Evolutionary conservation across 2,888 invertebrate species (phyloP), one percentile per base, ranked within the genome.

Genomic region (Steinernema hermaphroditum): DNA sequence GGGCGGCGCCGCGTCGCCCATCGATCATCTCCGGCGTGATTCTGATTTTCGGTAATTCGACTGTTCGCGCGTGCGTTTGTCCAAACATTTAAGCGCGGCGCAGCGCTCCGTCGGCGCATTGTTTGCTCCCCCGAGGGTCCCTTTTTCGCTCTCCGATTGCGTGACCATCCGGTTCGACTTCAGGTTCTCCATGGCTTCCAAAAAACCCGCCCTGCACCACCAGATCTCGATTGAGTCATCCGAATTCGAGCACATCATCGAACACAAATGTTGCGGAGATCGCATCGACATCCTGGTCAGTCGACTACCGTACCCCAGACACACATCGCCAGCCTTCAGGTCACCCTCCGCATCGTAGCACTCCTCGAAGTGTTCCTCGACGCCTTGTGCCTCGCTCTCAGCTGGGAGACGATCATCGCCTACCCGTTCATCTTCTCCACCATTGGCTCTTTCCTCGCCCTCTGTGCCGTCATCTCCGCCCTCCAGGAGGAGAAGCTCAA

Each of bases 391-490:
- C 24, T 71, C 32, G 44, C 71, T 0, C 29, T 71, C 22, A 43
- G 50, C 68, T 41, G 69, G 69, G 69, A 69, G 22, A 41, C 41
- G 27, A 69, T 44, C 37, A 41, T 69, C 24, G n/a, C 44, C 12
- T 69, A 44, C 27, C 37, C 50, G 16, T 71, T 71, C 29, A 24
- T 50, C 29, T 19, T 71, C 41, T 71, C 71, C 4, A 43, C 71
- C 1, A 50, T 68, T 4, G 71, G 71, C 8, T 71, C 71, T 0
- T 50, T 71, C 24, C 29, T 71, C 34, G 29, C 49, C 22, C 68
- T 71, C n/a, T 71, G 71, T 68, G 34, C 71, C 27, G 71, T 71
- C 1, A 71, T 71, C 32, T 54, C 62, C 68, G 68, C 71, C 14
- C 49, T 71, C 8, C 71, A 71, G 43, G 71, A 49, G 24, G 71